Evolutionary conservation across 2,888 invertebrate genomes (phyloP).

Genomic region (Cerceris ruficornis): DNA sequence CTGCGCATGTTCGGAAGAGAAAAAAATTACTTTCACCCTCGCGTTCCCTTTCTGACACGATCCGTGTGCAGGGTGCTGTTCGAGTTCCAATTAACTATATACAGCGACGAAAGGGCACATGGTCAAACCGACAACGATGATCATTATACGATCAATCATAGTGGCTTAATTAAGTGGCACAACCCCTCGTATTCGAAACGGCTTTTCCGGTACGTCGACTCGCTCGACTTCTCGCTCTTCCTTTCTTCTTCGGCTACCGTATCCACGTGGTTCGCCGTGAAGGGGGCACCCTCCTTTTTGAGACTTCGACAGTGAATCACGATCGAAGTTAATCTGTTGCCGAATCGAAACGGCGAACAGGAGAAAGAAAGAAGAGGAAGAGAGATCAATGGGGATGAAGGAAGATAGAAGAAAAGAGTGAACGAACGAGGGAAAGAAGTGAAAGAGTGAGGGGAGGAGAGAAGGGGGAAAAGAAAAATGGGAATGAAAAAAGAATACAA

Average conservation of each 20-base stretch:
- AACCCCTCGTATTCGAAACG: conserved; percentile 37
- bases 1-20: background rate
- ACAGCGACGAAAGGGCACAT: conserved; percentile 28
- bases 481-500: background rate
- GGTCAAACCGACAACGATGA: conserved; percentile 16
- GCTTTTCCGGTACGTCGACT: conserved; percentile 14
- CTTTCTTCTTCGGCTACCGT: conserved; percentile 17
- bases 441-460: conserved; percentile 3
- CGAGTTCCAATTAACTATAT: conserved; percentile 30
- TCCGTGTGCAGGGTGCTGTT: conserved; percentile 20
- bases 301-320: conserved; percentile 25
- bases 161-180: conserved; percentile 46
- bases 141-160: conserved; percentile 49
- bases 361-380: conserved; percentile 6
- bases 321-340: conserved; percentile 30
- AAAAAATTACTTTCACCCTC: conserved; percentile 28
- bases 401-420: conserved; percentile 3
- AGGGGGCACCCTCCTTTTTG: background rate
- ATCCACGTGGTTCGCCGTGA: no score
- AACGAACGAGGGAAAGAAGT: background rate
- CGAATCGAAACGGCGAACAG: conserved; percentile 10
- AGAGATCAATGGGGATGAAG: conserved; percentile 19
- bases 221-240: conserved; percentile 25
- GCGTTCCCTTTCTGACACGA: conserved; percentile 8
- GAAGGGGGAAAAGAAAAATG: background rate